A percentile compares a stretch with the other conserved stretches of the same genome.
phyloP scores from a whole-genome alignment of 2,797 vertebrate genomes.

The Sebastes goodei region DNA sequence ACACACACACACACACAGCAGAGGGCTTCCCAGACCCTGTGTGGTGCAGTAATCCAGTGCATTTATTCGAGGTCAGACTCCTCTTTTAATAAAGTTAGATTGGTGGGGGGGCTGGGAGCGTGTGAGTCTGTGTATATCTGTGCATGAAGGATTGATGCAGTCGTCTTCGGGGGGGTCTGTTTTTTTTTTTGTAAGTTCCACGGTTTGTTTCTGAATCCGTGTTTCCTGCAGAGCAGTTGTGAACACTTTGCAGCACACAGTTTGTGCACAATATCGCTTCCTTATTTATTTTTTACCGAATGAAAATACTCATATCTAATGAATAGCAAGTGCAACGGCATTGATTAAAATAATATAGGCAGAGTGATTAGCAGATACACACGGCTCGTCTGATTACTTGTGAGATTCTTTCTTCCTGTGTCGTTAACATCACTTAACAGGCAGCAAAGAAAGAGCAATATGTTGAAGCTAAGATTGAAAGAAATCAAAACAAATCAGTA shows the following conservation, averaged over 20 bases:
- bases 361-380: background rate
- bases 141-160: background rate
- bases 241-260: background rate
- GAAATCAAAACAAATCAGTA: background rate
- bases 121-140: constrained; percentile 1
- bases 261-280: background rate
- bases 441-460: background rate
- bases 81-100: constrained; percentile 73
- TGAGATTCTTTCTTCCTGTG: background rate
- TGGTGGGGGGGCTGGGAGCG: background rate
- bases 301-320: background rate
- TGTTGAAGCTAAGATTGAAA: background rate
- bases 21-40: constrained; percentile 68
- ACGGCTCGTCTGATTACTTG: background rate
- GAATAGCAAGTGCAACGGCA: background rate
- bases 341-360: background rate
- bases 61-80: constrained; percentile 62
- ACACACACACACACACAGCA: constrained; percentile 6
- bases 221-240: background rate
- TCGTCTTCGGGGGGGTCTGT: background rate
- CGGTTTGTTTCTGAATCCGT: background rate
- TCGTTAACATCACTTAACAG: background rate
- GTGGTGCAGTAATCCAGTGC: constrained; percentile 66
- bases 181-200: background rate
- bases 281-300: background rate